Evolutionary conservation across 2,113 vertebrate genomes (phyloP).

Genomic region (Gallinago media): DNA sequence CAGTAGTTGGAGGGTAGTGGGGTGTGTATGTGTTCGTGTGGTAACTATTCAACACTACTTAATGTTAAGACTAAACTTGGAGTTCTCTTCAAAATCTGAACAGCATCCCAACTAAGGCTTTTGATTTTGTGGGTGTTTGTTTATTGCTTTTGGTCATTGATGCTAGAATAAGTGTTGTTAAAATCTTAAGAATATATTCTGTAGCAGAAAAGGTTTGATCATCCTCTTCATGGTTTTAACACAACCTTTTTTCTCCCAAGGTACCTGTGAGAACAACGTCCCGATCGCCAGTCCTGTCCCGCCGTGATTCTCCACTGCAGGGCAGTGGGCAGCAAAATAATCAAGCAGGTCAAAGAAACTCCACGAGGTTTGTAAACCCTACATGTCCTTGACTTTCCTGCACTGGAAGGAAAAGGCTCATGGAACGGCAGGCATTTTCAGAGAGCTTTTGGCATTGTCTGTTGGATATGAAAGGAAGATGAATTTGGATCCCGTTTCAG

Average conservation of each 20-base stretch:
- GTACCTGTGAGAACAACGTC: slow-evolving; percentile 94
- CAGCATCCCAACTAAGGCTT: background rate
- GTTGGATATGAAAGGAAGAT: background rate
- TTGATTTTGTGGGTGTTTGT: slow-evolving; percentile 25
- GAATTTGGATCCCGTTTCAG: background rate
- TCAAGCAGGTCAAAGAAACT: slow-evolving; percentile 86
- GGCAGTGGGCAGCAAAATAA: slow-evolving; percentile 82
- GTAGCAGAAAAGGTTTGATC: background rate
- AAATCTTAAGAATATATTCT: background rate
- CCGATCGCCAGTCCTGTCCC: slow-evolving; percentile 91
- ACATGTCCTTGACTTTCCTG: background rate
- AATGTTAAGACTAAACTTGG: background rate
- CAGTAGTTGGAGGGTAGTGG: background rate
- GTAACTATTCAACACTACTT: slow-evolving; percentile 12
- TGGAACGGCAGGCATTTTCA: background rate
- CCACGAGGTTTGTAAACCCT: slow-evolving; percentile 83
- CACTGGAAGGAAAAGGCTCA: background rate
- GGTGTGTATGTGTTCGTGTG: slow-evolving; percentile 18
- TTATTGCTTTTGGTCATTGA: background rate
- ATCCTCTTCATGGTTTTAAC: slow-evolving; percentile 1
- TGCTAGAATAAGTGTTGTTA: background rate
- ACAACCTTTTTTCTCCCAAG: slow-evolving; percentile 58
- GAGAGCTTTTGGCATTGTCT: background rate
- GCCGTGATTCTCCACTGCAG: slow-evolving; percentile 92
- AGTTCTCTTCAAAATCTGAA: slow-evolving; percentile 1